Conservation (phyloP, 2,888 invertebrate species). For the Unio pictorum region DNA sequence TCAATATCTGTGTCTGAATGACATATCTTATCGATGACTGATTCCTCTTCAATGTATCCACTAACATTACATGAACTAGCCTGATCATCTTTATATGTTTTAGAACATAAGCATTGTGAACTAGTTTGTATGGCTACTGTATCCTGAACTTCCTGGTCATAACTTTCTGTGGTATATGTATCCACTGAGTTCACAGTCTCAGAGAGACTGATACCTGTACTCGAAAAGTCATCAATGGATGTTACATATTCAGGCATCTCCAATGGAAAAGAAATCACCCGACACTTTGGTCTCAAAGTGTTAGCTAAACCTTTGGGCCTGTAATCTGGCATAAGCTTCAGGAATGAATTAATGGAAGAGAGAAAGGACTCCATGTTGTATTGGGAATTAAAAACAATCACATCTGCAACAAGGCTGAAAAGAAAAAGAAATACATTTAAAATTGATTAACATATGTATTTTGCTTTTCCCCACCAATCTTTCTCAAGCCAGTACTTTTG, state of each 20-base stretch:
- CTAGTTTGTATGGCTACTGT: not conserved
- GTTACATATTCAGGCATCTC: conserved; percentile 21
- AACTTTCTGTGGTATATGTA: no score
- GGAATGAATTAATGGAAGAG: conserved; percentile 76
- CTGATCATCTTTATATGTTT: not conserved
- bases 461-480: not conserved
- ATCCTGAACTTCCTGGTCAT: no score
- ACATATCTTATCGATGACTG: no score
- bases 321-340: conserved; percentile 80
- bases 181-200: no score
- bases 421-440: conserved; percentile 7
- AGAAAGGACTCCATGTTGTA: conserved; percentile 82
- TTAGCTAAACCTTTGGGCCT: conserved; percentile 75
- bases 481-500: no score
- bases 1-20: no score
- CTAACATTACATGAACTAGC: no score
- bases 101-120: not conserved
- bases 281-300: conserved; percentile 76
- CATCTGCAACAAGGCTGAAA: conserved; percentile 79
- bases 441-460: not conserved
- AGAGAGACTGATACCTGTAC: no score
- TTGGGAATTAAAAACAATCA: conserved; percentile 80
- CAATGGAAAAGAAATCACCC: conserved; percentile 79
- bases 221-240: not conserved
- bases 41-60: no score